These are phyloP conservation scores for Macrosiphum euphorbiae DNA, from an alignment of 2,888 invertebrate species.

Conservation along the genomic window DNA sequence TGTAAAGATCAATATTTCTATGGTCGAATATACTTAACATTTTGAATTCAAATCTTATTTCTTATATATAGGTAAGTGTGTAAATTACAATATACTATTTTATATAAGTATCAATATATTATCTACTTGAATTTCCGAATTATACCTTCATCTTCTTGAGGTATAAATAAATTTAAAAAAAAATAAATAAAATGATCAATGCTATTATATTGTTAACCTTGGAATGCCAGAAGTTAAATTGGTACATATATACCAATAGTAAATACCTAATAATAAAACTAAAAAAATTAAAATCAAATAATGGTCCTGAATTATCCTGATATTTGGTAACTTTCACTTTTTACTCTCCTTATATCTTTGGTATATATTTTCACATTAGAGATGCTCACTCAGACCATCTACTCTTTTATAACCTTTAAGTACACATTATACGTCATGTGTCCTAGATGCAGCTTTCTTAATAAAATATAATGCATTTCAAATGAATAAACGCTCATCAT, in stretches of 20 bases:
- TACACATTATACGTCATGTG: background rate
- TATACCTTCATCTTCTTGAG: background rate
- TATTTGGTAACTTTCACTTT: conserved; percentile 48
- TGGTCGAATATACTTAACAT: background rate
- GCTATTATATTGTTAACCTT: background rate
- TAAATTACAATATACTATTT: background rate
- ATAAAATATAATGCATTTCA: conserved; percentile 24
- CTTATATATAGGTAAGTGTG: background rate
- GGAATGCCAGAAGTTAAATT: background rate
- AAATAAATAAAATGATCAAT: background rate
- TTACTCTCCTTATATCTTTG: conserved; percentile 4
- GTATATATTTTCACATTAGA: conserved; percentile 36
- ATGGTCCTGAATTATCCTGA: conserved; percentile 36
- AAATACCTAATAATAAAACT: background rate
- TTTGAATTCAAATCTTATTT: background rate
- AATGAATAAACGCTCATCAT: background rate
- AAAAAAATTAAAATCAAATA: background rate
- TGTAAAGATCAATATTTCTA: background rate
- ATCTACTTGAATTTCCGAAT: background rate
- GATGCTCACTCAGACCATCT: conserved; percentile 44
- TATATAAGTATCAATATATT: background rate
- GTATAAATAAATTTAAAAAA: too few relatives aligned
- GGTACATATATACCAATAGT: background rate
- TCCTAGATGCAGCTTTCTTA: conserved; percentile 51
- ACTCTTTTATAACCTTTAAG: conserved; percentile 35